Evolutionary conservation across 2,113 vertebrate genomes (phyloP).

Genomic region (Erpornis zantholeuca): DNA sequence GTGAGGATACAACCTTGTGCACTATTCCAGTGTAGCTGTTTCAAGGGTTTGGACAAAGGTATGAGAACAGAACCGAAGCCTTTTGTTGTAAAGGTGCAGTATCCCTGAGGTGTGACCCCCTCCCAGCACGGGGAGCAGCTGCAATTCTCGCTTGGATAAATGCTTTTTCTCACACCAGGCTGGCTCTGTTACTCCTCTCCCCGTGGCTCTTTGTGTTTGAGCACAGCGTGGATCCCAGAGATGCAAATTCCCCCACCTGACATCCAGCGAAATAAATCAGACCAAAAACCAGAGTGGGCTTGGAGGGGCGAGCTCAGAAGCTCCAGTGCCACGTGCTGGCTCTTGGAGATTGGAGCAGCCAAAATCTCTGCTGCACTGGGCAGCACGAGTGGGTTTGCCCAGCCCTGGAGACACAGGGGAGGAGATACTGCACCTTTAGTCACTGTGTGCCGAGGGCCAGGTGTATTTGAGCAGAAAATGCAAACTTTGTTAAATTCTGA

Average conservation of each 20-base stretch:
- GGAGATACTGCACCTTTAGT: slow-evolving; percentile 47
- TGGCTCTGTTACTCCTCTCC: neutral
- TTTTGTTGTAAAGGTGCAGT: slow-evolving; percentile 57
- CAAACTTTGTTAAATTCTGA: slow-evolving; percentile 46
- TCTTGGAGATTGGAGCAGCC: neutral
- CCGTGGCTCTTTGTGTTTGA: neutral
- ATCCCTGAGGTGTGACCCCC: slow-evolving; percentile 6
- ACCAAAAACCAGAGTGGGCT: neutral
- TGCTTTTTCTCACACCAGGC: neutral
- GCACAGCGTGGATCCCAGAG: neutral
- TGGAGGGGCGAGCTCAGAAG: neutral
- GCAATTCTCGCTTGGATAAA: neutral
- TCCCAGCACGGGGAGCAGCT: neutral
- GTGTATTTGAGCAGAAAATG: slow-evolving; percentile 41
- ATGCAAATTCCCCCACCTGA: neutral
- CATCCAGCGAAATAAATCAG: neutral
- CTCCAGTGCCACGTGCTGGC: neutral
- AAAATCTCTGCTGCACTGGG: neutral
- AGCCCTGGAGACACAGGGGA: neutral
- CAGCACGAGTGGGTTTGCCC: neutral
- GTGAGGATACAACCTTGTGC: neutral
- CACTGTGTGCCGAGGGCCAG: slow-evolving; percentile 5
- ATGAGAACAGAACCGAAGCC: neutral
- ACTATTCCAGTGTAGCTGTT: neutral
- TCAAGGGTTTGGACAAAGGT: slow-evolving; percentile 13